A percentile compares a stretch with the other conserved stretches of the same genome.
Conservation (phyloP, 2,888 invertebrate species). For the Athalia cordata region DNA sequence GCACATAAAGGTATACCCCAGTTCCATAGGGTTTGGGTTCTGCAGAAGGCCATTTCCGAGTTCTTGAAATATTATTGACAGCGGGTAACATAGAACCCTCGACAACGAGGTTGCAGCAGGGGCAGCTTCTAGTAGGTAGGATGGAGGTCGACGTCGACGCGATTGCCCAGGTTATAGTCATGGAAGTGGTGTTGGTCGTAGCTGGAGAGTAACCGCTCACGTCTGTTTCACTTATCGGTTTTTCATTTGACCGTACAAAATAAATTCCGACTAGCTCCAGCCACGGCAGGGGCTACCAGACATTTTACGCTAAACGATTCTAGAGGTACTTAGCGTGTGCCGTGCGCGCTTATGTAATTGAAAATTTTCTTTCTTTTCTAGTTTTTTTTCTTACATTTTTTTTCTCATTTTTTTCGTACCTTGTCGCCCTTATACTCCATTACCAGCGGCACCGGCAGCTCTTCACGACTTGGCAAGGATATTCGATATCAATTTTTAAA, state of each 20-base stretch:
- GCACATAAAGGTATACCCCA: neutral
- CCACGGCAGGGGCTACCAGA: constrained; percentile 12
- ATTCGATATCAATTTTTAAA: constrained; percentile 20
- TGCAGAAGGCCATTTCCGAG: constrained; percentile 35
- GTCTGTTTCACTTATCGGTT: constrained; percentile 45
- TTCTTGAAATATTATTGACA: constrained; percentile 44
- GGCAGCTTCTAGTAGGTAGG: neutral
- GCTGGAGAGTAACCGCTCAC: constrained; percentile 36
- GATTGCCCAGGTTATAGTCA: constrained; percentile 23
- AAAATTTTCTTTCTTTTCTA: constrained; percentile 22
- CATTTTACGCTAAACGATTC: constrained; percentile 40
- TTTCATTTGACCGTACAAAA: constrained; percentile 43
- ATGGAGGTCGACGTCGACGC: constrained; percentile 30
- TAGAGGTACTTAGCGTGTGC: constrained; percentile 38
- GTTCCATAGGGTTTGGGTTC: constrained; percentile 7
- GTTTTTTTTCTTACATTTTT: constrained; percentile 15
- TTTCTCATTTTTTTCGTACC: neutral
- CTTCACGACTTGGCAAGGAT: neutral
- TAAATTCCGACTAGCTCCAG: constrained; percentile 30
- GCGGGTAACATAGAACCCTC: constrained; percentile 41
- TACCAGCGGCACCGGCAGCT: neutral
- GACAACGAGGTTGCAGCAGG: constrained; percentile 18
- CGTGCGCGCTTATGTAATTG: constrained; percentile 34
- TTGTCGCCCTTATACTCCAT: neutral
- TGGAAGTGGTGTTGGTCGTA: constrained; percentile 3